Conservation (phyloP, 1,140 invertebrate species). For the Zaprionus kolodkinae region DNA sequence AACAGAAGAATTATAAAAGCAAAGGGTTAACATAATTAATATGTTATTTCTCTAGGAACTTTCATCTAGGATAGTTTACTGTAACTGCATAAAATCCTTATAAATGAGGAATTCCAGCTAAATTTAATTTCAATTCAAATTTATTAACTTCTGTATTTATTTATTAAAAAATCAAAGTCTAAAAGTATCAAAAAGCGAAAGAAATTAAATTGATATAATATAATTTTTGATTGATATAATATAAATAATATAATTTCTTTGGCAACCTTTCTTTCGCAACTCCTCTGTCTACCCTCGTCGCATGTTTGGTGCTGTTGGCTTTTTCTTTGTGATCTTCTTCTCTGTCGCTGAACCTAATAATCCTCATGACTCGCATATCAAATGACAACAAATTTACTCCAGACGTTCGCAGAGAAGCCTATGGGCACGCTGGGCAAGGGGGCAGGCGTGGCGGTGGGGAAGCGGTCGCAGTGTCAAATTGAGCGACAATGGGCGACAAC, state of each 20-base stretch:
- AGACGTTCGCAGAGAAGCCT: conserved; percentile 51
- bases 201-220: too few relatives aligned
- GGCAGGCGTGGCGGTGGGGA: conserved; percentile 15
- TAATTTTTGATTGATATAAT: too few relatives aligned
- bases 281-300: conserved; percentile 48
- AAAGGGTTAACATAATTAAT: too few relatives aligned
- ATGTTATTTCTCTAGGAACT: too few relatives aligned
- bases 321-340: conserved; percentile 18
- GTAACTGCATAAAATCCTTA: too few relatives aligned
- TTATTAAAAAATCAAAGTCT: too few relatives aligned
- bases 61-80: too few relatives aligned
- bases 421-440: not conserved
- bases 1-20: too few relatives aligned
- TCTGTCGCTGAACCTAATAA: conserved; percentile 75
- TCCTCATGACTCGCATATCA: conserved; percentile 83
- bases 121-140: not conserved
- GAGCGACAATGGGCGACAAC: conserved; percentile 74
- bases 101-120: not conserved
- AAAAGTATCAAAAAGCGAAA: too few relatives aligned
- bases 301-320: conserved; percentile 39
- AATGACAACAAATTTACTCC: conserved; percentile 82
- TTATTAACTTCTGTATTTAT: too few relatives aligned
- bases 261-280: not conserved
- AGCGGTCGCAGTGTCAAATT: conserved; percentile 68
- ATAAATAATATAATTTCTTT: too few relatives aligned